Conservation (phyloP, 2,888 invertebrate species). For the Asteroscopus sphinx region DNA sequence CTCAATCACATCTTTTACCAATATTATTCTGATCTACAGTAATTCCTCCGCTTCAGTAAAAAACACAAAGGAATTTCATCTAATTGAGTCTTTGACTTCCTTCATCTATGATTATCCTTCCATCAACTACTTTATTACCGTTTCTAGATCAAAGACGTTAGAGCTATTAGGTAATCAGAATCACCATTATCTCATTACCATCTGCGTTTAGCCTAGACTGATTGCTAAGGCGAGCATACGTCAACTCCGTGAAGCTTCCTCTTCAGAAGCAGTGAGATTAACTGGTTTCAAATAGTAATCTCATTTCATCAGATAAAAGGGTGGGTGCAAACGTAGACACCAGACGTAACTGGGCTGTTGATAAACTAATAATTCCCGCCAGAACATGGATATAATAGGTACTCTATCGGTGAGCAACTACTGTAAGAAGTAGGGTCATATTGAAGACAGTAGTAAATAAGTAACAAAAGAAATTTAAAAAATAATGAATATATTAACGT, state of each 20-base stretch:
- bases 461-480: too few species aligned
- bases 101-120: conserved; percentile 9
- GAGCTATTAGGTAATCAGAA: conserved; percentile 9
- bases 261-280: conserved; percentile 15
- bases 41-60: not conserved
- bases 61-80: not conserved
- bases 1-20: not conserved
- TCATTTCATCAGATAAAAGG: conserved; percentile 1
- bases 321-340: not conserved
- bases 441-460: too few species aligned
- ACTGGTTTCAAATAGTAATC: conserved; percentile 12
- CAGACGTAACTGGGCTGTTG: too few species aligned
- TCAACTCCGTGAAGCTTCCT: conserved; percentile 13
- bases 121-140: conserved; percentile 4
- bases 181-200: conserved; percentile 7
- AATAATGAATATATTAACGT: too few species aligned
- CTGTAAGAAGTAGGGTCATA: too few species aligned
- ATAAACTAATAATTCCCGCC: too few species aligned
- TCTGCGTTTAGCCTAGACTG: conserved; percentile 7
- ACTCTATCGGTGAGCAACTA: too few species aligned
- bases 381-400: too few species aligned
- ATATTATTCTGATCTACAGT: not conserved
- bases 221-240: conserved; percentile 1
- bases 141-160: conserved; percentile 12
- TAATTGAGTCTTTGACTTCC: conserved; percentile 1